Base-by-base conservation (phyloP, 2,113 vertebrate species). In the Ciconia boyciana region DNA sequence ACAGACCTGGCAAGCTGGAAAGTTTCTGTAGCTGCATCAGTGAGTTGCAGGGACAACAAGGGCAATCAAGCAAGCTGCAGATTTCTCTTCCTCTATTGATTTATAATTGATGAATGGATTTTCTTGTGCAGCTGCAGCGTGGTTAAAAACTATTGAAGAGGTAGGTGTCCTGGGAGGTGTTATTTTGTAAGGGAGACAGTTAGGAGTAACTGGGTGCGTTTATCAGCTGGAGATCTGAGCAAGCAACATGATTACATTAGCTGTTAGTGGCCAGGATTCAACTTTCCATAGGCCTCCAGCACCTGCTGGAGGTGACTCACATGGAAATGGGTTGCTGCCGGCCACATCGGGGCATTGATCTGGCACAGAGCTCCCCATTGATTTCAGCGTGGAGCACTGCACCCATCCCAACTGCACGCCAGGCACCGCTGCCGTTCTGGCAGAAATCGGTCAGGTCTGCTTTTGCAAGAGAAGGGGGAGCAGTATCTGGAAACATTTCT, bases 21-120 rank as follows among this genome's bases (percentile, higher is more conserved):
- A 93, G 44, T 92, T 93, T 90, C 70, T 92, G 58, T 72, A 71
- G 85, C 57, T 64, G 74, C 54, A 89, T 90, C 77, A 83, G 62
- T 48, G 70, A 85, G 78, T 62, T 89, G 84, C 70, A 94, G 91
- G 70, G 81, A 87, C 80, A 93, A 54, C 62, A 80, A 95, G 81
- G 29, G 74, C 78, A 93, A 74, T 52, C 74, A 94, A 75, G 58
- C 1, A 0, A 94, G 87, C 70, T 87, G 89, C 91, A 93, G 78
- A 94, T 91, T 96, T 94, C 46, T 93, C 87, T 94, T 89, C 54
- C 82, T 95, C 78, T 81, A 90, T 78, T 92, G 93, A 97, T 97
- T 94, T 96, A 96, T 95, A 97, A 96, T 95, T 96, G 95, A 97
- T 97, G 87, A 95, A 96, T 88, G 78, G 87, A 94, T 97, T 96